Evolutionary conservation across 2,113 vertebrate genomes (phyloP).

Genomic region (Dipodomys stephensi): DNA sequence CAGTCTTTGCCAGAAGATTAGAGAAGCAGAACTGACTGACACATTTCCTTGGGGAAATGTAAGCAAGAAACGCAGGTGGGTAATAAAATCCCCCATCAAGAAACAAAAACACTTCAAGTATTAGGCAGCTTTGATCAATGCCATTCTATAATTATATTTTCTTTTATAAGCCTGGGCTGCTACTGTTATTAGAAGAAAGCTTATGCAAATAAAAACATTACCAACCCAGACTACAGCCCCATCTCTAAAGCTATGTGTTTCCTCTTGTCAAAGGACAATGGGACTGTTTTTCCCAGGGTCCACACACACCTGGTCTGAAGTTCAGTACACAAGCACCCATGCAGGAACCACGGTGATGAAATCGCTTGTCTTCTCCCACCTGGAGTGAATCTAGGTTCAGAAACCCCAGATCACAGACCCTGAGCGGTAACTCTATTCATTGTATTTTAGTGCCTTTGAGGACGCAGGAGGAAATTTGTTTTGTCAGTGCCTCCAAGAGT

Average conservation of each 20-base stretch:
- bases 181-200: conserved; percentile 8
- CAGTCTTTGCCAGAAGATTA: neutral
- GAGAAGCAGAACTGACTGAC: neutral
- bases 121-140: neutral
- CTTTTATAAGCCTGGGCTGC: neutral
- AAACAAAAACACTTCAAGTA: neutral
- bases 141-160: neutral
- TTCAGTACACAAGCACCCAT: neutral
- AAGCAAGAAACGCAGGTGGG: neutral
- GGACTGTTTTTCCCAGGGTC: neutral
- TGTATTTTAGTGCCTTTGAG: neutral
- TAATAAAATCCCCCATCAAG: neutral
- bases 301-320: neutral
- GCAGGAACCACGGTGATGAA: rapidly evolving
- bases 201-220: neutral
- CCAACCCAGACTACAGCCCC: neutral
- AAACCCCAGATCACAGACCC: neutral
- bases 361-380: neutral
- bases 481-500: neutral
- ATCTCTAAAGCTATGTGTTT: neutral
- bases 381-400: neutral
- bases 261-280: neutral
- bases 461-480: neutral
- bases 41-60: neutral
- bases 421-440: no score